These are phyloP conservation scores for Laticauda colubrina DNA, from an alignment of 2,113 vertebrate genomes.

Conservation along the genomic window DNA sequence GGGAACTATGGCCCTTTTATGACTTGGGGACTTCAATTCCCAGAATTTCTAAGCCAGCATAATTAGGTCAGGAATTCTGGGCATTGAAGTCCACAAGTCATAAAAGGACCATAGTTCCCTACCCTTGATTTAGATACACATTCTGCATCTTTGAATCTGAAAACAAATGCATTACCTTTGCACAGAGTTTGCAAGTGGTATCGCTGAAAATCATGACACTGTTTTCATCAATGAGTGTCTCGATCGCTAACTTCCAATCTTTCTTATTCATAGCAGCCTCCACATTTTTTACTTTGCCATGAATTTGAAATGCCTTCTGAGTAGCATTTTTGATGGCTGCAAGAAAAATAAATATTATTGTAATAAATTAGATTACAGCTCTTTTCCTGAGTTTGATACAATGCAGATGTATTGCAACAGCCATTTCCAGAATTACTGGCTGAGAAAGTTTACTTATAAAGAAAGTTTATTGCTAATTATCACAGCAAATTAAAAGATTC, in stretches of 20 bases:
- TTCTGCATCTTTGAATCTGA: not conserved
- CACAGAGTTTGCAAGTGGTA: conserved; percentile 12
- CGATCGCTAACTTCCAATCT: not conserved
- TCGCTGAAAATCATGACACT: conserved; percentile 43
- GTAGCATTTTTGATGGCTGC: conserved; percentile 33
- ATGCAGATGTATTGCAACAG: not conserved
- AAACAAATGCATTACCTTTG: conserved; percentile 51
- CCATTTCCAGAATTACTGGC: not conserved
- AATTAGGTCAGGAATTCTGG: no score
- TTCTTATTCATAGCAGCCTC: not conserved
- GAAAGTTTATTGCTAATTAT: not conserved
- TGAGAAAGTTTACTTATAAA: not conserved
- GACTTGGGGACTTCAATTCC: not conserved
- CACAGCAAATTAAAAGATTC: not conserved
- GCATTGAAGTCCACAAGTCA: no score
- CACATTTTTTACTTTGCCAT: not conserved
- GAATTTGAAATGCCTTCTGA: conserved; percentile 22
- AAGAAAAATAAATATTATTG: conserved; percentile 35
- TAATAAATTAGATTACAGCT: not conserved
- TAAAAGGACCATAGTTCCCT: not conserved
- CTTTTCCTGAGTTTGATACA: not conserved
- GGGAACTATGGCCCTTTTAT: not conserved
- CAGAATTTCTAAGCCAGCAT: not conserved
- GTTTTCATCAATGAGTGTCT: conserved; percentile 22
- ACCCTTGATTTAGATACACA: not conserved